Conservation (phyloP, 2,888 invertebrate species). For the Mesochorus sp. region DNA sequence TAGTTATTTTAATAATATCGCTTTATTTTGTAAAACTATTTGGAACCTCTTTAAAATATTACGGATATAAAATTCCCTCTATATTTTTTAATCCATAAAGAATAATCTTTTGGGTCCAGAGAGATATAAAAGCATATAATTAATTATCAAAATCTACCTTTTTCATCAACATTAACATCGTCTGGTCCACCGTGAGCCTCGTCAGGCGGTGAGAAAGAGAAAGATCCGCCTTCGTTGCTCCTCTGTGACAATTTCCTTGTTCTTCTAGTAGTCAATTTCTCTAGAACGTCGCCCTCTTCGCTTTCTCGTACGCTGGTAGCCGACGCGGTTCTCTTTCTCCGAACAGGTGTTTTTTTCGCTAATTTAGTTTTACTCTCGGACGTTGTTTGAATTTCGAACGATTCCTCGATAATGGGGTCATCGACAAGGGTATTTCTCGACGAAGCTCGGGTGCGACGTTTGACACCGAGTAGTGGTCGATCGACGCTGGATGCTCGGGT, state of each 20-base stretch:
- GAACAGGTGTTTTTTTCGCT: constrained; percentile 53
- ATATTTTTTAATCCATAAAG: too few relatives aligned
- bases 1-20: neutral
- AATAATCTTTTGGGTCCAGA: too few relatives aligned
- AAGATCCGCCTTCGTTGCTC: constrained; percentile 60
- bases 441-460: constrained; percentile 65
- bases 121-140: too few relatives aligned
- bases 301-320: constrained; percentile 40
- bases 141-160: constrained; percentile 64
- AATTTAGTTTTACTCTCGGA: constrained; percentile 25
- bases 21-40: neutral
- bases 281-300: constrained; percentile 23
- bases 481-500: constrained; percentile 75
- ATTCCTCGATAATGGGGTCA: constrained; percentile 57
- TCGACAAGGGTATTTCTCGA: constrained; percentile 60
- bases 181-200: constrained; percentile 61
- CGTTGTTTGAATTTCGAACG: constrained; percentile 25
- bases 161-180: constrained; percentile 49
- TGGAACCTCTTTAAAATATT: too few relatives aligned
- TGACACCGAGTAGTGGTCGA: constrained; percentile 56
- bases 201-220: constrained; percentile 71
- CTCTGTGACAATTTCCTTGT: constrained; percentile 64
- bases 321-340: constrained; percentile 62
- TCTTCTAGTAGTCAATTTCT: constrained; percentile 59
- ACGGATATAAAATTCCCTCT: too few relatives aligned